Percentiles rank a stretch among this genome's conserved stretches.
Conservation (phyloP, 2,888 invertebrate species). For the Aphrophora alni region DNA sequence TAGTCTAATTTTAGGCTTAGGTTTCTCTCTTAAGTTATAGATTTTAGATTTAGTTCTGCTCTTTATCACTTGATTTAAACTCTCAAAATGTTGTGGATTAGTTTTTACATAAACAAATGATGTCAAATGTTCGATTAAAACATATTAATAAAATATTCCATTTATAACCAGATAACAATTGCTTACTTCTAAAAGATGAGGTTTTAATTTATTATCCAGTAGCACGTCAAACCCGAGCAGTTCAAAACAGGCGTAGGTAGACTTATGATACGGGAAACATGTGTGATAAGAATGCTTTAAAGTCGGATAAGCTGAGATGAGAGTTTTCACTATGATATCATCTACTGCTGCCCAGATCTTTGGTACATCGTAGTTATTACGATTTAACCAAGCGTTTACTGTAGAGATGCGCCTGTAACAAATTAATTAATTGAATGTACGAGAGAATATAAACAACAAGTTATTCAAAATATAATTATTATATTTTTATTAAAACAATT, state of each 20-base stretch:
- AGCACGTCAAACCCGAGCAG: slow-evolving; percentile 90
- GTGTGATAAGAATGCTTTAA: slow-evolving; percentile 87
- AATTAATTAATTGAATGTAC: background rate
- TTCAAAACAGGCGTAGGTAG: slow-evolving; percentile 88
- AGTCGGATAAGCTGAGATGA: slow-evolving; percentile 86
- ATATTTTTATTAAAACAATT: too few species aligned
- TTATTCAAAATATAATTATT: too few species aligned
- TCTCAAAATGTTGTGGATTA: too few species aligned
- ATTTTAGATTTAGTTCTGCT: too few species aligned
- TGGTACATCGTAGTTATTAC: slow-evolving; percentile 74
- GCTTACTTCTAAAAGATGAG: slow-evolving; percentile 81
- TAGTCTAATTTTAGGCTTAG: too few species aligned
- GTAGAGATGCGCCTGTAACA: slow-evolving; percentile 71
- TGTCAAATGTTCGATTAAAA: too few species aligned
- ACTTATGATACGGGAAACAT: slow-evolving; percentile 87
- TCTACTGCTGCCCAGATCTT: slow-evolving; percentile 84
- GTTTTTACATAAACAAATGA: background rate
- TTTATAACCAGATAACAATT: too few species aligned
- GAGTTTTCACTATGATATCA: slow-evolving; percentile 90
- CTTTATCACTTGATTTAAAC: too few species aligned
- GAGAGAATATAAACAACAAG: too few species aligned
- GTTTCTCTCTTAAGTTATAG: too few species aligned
- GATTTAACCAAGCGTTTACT: slow-evolving; percentile 75
- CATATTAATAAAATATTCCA: too few species aligned
- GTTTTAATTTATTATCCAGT: slow-evolving; percentile 83